Evolutionary conservation across 2,797 vertebrate species (phyloP).

Genomic region (Sebastes kiyomatsui): DNA sequence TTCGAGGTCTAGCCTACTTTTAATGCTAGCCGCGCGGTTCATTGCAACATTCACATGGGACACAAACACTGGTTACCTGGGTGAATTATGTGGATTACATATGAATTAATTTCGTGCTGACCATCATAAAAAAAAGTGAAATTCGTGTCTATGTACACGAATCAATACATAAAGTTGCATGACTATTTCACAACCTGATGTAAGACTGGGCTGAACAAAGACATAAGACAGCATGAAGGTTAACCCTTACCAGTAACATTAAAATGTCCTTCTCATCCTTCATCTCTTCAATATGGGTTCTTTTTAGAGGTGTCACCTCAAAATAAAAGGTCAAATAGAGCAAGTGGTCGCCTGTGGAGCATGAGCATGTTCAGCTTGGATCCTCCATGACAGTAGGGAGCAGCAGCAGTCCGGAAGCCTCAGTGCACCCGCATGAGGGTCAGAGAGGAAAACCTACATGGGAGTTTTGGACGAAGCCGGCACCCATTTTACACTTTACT

Average conservation of each 20-base stretch:
- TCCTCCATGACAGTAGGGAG: constrained; percentile 46
- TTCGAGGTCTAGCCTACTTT: too few species aligned
- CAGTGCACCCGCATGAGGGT: constrained; percentile 34
- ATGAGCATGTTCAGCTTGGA: constrained; percentile 43
- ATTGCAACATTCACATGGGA: too few species aligned
- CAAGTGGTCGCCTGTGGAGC: constrained; percentile 21
- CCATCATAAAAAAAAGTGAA: too few species aligned
- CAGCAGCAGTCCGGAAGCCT: constrained; percentile 52
- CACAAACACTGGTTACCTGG: too few species aligned
- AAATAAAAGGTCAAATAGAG: constrained; percentile 47
- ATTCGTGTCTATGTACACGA: too few species aligned
- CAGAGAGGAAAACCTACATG: constrained; percentile 34
- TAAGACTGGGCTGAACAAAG: neutral
- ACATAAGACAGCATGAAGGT: constrained; percentile 19
- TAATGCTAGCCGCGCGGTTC: too few species aligned
- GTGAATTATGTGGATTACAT: too few species aligned
- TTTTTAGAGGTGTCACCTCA: constrained; percentile 37
- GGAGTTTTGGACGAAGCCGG: constrained; percentile 6
- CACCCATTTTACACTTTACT: constrained; percentile 74
- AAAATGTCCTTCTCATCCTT: constrained; percentile 11
- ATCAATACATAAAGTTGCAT: too few species aligned
- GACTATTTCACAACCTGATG: too few species aligned
- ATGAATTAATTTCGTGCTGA: too few species aligned
- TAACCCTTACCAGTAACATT: constrained; percentile 23
- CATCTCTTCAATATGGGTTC: constrained; percentile 2